Evolutionary conservation across 2,113 vertebrate species (phyloP), one percentile per base, ranked within the genome.

Genomic region (Ploceus nigricollis): DNA sequence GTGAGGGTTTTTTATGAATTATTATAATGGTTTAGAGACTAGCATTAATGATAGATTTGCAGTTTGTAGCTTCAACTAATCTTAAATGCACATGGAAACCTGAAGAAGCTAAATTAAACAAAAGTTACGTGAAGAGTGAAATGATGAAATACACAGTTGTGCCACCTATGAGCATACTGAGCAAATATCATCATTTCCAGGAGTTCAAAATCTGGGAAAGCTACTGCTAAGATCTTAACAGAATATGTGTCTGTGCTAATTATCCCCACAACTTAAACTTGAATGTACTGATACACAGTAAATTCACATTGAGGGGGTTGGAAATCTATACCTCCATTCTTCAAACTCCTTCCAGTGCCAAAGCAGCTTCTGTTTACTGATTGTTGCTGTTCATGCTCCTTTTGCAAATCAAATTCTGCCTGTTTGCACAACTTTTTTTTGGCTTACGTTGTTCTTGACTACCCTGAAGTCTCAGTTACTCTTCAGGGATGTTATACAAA

Each of bases 281-380:
- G 25, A 53, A 57, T 35, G 3, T 63, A 30, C 12, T 54, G 28
- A 58, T 65, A 30, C 19, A 39, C 21, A 47, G 13, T 73, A 40
- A 77, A 40, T 44, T 61, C 18, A 21, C 1, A 1, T 15, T 0
- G 1, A 1, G 4, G 2, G 3, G 7, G 4, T 14, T 69, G 12
- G 35, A 30, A 58, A 57, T 30, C 33, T 11, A 48, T 28, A 61
- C 4, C 10, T 79, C 20, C 21, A 3, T 75, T 86, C 66, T 88
- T 37, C 37, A 51, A 30, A 56, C 17, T 51, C 25, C 20, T 66
- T 33, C 21, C 24, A 63, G 2, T 3, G 25, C 39, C 56, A 23
- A 64, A 82, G 27, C 13, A 60, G 33, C 11, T 87, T 70, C 44
- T 69, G 1, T 73, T 81, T 70, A 58, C 64, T 3, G 0, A 4